Conservation (phyloP, 2,888 invertebrate genomes). For the Tenthredo amoena region DNA sequence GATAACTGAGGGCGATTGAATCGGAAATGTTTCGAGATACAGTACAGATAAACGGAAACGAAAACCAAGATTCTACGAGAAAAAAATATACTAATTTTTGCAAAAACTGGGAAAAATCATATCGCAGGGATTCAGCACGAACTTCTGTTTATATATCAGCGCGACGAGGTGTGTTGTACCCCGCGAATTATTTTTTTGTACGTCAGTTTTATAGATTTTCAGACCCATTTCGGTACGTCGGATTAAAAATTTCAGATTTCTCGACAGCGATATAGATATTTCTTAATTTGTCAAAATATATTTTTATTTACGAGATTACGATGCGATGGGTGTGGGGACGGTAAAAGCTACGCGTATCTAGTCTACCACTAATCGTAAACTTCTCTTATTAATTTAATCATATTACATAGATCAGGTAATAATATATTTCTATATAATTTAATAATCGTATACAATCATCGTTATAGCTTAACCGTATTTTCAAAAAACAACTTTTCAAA, state of each 20-base stretch:
- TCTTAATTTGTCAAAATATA: neutral
- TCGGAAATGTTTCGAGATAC: neutral
- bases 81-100: neutral
- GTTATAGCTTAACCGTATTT: constrained; percentile 9
- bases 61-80: neutral
- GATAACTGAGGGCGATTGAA: neutral
- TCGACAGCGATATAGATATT: neutral
- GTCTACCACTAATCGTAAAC: constrained; percentile 28
- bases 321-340: neutral
- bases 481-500: neutral
- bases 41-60: neutral
- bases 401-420: constrained; percentile 48
- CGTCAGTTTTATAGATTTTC: neutral
- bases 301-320: neutral
- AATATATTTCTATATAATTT: constrained; percentile 27
- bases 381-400: constrained; percentile 20
- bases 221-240: neutral
- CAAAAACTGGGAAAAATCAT: neutral
- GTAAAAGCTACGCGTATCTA: constrained; percentile 23
- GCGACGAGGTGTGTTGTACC: neutral
- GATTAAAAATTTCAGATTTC: neutral
- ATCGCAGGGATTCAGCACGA: too few species aligned
- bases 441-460: constrained; percentile 51
- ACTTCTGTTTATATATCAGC: too few species aligned
- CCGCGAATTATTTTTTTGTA: neutral